These are phyloP conservation scores for Eubucco bourcierii DNA, from an alignment of 2,113 vertebrate species.

Conservation along the genomic window DNA sequence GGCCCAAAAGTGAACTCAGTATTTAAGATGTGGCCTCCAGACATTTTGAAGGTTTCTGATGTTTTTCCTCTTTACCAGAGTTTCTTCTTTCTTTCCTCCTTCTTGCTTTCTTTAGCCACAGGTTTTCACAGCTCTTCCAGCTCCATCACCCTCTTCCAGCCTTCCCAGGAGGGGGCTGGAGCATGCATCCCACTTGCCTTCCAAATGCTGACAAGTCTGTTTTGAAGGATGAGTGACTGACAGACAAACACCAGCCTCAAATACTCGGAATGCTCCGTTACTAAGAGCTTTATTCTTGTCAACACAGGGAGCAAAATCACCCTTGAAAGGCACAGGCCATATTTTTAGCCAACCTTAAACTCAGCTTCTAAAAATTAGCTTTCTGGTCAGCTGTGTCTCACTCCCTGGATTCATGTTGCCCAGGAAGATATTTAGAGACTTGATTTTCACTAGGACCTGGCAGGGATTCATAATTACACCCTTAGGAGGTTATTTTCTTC, in stretches of 20 bases:
- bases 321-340: constrained; percentile 16
- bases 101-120: not conserved
- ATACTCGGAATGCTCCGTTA: constrained; percentile 20
- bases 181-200: constrained; percentile 30
- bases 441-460: not conserved
- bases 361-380: not conserved
- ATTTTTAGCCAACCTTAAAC: constrained; percentile 58
- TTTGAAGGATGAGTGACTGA: constrained; percentile 42
- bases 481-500: not conserved
- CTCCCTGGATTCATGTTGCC: not conserved
- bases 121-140: not conserved
- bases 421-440: not conserved
- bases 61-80: not conserved
- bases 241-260: constrained; percentile 53
- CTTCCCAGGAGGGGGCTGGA: not conserved
- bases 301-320: constrained; percentile 26
- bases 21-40: too few species aligned
- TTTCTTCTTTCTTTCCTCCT: not conserved
- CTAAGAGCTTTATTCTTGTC: constrained; percentile 53
- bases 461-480: not conserved
- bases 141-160: not conserved
- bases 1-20: too few species aligned
- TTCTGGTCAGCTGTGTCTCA: not conserved
- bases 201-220: constrained; percentile 32
- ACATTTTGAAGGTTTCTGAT: not conserved